Conservation (phyloP, 1,140 invertebrate genomes). For the Lordiphosa clarofinis region DNA sequence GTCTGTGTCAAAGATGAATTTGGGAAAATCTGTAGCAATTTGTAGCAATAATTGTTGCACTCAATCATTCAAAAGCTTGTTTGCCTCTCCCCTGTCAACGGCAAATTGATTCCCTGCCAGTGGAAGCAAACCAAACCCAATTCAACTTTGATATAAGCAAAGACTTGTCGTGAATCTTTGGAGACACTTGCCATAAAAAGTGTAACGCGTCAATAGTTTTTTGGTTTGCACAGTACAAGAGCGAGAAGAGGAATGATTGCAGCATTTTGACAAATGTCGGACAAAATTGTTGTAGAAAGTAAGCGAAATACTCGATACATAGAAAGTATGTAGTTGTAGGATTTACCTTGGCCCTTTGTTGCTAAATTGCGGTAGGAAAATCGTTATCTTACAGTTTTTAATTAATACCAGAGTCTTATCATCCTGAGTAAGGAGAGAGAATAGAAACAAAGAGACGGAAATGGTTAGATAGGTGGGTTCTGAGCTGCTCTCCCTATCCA, state of each 20-base stretch:
- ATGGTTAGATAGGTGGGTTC: too few species aligned
- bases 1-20: conserved; percentile 21
- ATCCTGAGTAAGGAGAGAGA: too few species aligned
- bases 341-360: conserved; percentile 1
- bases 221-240: conserved; percentile 6
- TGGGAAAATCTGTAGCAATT: conserved; percentile 47
- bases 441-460: too few species aligned
- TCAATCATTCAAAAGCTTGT: conserved; percentile 51
- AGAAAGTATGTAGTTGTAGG: too few species aligned
- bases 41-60: conserved; percentile 51
- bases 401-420: too few species aligned
- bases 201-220: conserved; percentile 44
- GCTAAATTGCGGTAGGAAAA: neutral
- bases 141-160: conserved; percentile 30
- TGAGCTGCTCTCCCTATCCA: too few species aligned
- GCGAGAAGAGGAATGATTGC: conserved; percentile 16
- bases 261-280: conserved; percentile 55
- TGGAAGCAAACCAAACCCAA: conserved; percentile 28
- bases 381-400: too few species aligned
- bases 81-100: conserved; percentile 29
- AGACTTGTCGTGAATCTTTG: conserved; percentile 26
- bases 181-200: conserved; percentile 28
- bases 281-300: conserved; percentile 16
- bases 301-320: neutral
- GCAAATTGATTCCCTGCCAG: conserved; percentile 1